Percentiles rank a stretch among this genome's conserved stretches.
Conservation (phyloP, 2,888 invertebrate species). For the Tenthredo scrophulariae region DNA sequence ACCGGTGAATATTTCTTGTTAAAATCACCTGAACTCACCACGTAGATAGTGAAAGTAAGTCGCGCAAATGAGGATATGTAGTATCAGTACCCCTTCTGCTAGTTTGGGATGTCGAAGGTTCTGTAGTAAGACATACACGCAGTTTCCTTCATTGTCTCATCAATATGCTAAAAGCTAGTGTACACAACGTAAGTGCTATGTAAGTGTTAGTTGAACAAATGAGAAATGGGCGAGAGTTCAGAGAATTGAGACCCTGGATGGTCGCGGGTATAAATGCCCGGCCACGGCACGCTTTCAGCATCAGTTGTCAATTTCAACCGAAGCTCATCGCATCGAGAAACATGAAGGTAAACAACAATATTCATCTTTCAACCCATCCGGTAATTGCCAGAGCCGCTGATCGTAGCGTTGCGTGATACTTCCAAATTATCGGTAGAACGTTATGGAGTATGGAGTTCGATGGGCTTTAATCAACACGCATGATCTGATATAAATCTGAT, state of each 20-base stretch:
- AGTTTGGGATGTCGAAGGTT: conserved; percentile 18
- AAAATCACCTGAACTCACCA: neutral
- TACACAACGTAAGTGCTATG: conserved; percentile 56
- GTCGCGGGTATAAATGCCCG: conserved; percentile 69
- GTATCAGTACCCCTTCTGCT: neutral
- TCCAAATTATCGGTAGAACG: neutral
- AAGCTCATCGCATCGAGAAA: conserved; percentile 54
- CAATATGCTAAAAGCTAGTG: conserved; percentile 60
- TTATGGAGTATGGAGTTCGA: neutral
- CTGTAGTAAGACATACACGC: neutral
- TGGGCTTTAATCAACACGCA: neutral
- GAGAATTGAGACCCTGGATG: conserved; percentile 68
- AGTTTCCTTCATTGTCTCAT: conserved; percentile 57
- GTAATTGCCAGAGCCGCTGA: neutral
- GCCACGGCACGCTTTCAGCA: conserved; percentile 63
- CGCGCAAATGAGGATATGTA: conserved; percentile 1
- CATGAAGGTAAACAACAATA: conserved; percentile 69
- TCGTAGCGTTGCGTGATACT: neutral
- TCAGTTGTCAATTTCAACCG: conserved; percentile 66
- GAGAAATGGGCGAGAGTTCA: conserved; percentile 58
- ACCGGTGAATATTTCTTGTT: neutral
- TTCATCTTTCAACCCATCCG: neutral
- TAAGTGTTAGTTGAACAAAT: conserved; percentile 51
- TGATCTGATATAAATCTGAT: neutral
- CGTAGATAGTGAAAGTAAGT: neutral